Evolutionary conservation across 2,113 vertebrate genomes (phyloP).

Genomic region (Recurvirostra avosetta): DNA sequence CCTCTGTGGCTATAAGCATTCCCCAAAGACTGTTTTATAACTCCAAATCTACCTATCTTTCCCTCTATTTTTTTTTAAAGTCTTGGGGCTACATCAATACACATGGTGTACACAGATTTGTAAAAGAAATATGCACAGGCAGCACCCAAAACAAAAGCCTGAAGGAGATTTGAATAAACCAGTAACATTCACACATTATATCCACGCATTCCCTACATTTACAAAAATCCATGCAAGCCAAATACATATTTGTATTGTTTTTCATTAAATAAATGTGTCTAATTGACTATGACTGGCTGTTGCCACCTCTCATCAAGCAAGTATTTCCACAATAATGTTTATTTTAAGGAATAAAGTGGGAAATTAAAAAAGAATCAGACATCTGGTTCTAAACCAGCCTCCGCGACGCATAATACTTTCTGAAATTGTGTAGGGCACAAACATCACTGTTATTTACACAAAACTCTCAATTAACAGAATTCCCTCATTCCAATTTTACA

Average conservation of each 20-base stretch:
- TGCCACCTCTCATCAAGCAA: constrained; percentile 25
- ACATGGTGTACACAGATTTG: not conserved
- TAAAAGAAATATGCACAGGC: not conserved
- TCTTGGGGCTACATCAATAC: not conserved
- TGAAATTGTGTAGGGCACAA: not conserved
- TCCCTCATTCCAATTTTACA: constrained; percentile 7
- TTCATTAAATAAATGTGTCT: constrained; percentile 16
- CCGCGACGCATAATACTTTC: not conserved
- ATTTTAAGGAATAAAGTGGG: constrained; percentile 6
- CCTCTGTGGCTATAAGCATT: not conserved
- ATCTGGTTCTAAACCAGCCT: constrained; percentile 2
- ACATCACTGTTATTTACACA: not conserved
- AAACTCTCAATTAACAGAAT: not conserved
- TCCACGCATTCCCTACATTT: not conserved
- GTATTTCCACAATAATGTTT: constrained; percentile 14
- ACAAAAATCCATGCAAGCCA: not conserved
- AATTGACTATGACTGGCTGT: not conserved
- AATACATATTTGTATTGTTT: not conserved
- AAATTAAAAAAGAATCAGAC: constrained; percentile 21
- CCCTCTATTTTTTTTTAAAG: not conserved
- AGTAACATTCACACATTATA: not conserved
- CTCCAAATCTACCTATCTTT: not conserved
- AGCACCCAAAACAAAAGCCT: not conserved
- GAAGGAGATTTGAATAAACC: not conserved
- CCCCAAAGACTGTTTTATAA: not conserved